Percentiles rank a stretch among this genome's conserved stretches.
Conservation (phyloP, 2,797 vertebrate species). For the Lacerta viridis region DNA sequence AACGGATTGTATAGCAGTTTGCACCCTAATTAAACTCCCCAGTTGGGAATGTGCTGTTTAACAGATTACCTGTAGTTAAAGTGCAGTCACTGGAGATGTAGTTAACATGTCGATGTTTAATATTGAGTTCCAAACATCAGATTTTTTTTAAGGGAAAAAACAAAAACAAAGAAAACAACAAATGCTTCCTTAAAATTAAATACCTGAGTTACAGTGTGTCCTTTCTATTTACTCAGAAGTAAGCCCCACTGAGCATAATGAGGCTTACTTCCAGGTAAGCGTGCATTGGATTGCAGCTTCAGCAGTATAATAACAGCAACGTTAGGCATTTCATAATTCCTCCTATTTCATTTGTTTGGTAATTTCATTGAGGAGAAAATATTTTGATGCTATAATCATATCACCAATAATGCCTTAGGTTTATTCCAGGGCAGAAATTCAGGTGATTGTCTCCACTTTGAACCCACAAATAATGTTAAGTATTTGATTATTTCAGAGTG, state of each 20-base stretch:
- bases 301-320: constrained; percentile 69
- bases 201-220: neutral
- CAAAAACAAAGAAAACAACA: constrained; percentile 41
- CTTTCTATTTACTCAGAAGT: neutral
- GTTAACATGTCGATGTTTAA: constrained; percentile 54
- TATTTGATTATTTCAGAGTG: constrained; percentile 10
- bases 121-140: constrained; percentile 31
- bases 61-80: constrained; percentile 68
- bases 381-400: constrained; percentile 73
- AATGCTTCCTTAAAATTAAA: constrained; percentile 65
- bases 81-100: constrained; percentile 42
- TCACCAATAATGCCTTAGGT: constrained; percentile 75
- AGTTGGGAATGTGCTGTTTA: constrained; percentile 70
- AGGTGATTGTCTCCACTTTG: constrained; percentile 38
- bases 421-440: constrained; percentile 76
- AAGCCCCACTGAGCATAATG: neutral
- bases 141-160: constrained; percentile 39
- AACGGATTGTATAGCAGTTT: constrained; percentile 68
- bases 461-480: constrained; percentile 21
- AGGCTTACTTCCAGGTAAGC: neutral
- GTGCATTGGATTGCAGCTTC: constrained; percentile 50
- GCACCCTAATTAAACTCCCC: constrained; percentile 74
- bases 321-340: constrained; percentile 50
- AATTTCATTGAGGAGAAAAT: constrained; percentile 56
- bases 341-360: constrained; percentile 55